Conservation (phyloP, 2,797 vertebrate genomes). For the Myotis vivesi region DNA sequence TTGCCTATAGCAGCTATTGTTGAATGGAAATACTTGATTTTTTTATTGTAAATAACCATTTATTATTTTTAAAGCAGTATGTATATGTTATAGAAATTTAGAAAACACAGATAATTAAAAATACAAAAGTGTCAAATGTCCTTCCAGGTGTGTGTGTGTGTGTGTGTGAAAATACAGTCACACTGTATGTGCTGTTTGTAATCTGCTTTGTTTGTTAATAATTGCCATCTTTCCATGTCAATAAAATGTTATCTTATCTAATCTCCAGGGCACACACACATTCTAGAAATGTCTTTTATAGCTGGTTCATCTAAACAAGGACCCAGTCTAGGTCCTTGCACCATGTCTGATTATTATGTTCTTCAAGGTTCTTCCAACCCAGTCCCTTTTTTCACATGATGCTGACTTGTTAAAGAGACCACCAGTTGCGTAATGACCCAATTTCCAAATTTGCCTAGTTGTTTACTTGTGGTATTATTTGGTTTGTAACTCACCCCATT, state of each 20-base stretch:
- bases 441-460: background rate
- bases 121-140: conserved; percentile 19
- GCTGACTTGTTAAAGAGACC: conserved; percentile 8
- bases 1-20: background rate
- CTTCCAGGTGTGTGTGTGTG: background rate
- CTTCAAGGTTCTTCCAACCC: background rate
- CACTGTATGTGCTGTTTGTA: conserved; percentile 40
- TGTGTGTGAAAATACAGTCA: background rate
- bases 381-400: background rate
- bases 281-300: conserved; percentile 41
- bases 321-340: background rate
- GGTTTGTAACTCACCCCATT: background rate
- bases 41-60: conserved; percentile 12
- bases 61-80: conserved; percentile 47
- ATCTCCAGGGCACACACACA: background rate
- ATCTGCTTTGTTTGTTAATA: conserved; percentile 54
- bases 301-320: conserved; percentile 19
- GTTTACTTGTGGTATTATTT: conserved; percentile 29
- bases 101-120: conserved; percentile 36
- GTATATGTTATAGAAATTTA: conserved; percentile 38
- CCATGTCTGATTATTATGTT: background rate
- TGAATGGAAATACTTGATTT: conserved; percentile 13
- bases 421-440: background rate
- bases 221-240: conserved; percentile 47
- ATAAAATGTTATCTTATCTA: conserved; percentile 55